Base-by-base conservation (phyloP, 2,797 vertebrate species). In the Pipistrellus kuhlii region DNA sequence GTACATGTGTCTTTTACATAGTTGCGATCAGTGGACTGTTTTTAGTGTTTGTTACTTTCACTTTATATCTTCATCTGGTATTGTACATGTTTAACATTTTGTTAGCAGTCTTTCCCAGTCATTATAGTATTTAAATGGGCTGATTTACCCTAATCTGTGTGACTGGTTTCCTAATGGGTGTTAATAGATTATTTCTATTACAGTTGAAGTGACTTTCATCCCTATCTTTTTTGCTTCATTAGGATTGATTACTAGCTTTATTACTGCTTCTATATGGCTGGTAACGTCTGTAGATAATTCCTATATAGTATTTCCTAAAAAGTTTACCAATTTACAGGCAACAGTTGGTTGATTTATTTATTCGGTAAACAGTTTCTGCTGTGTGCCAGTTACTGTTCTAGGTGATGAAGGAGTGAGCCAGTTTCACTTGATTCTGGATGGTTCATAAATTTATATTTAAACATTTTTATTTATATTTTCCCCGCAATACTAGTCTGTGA, bases 401-500 rank as follows among this genome's bases (percentile, higher is more conserved):
- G 21, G n/a, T 82, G 32, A 57, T 86, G 27, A 89, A 78, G 30
- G 35, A 59, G 0, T 41, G 4, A 78, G 23, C 9, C 32, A 25
- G 48, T 78, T 92, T 92, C 59, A 81, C 11, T 71, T 48, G 23
- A 77, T 68, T 92, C 17, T 72, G 73, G 30, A 30, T 62, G 12
- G 62, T 62, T 83, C 93, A 94, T 82, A 96, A 85, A 94, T 97
- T 89, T 88, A 64, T 95, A 66, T 95, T 96, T 94, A 32, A 96
- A 81, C 64, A 94, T 83, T 92, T 96, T 92, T 10, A 1, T 93
- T 90, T 93, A 44, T 44, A 0, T 96, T 87, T 83, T 41, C 10
- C 62, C 62, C 71, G 94, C 95, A 95, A 82, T 97, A 88, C 73
- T 91, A 90, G 72, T 94, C 68, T 94, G 76, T 96, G 95, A 93